phyloP scores from a whole-genome alignment of 2,113 vertebrate genomes.

The Aldabrachelys gigantea region DNA sequence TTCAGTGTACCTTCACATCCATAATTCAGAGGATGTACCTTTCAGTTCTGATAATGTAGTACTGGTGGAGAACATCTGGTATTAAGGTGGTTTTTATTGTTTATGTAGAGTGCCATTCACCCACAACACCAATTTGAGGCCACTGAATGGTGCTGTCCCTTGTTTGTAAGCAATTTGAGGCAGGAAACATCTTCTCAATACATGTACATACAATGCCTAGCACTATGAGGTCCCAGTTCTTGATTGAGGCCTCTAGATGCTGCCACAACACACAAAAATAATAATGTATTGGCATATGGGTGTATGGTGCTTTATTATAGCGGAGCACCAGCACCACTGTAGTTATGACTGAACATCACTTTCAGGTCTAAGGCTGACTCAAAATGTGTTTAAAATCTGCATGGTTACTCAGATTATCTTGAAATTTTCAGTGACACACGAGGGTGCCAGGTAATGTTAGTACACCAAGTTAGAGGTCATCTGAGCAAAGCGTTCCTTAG shows the following conservation, averaged over 20 bases:
- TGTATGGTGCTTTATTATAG: neutral
- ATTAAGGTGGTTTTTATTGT: too few species aligned
- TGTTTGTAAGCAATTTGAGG: neutral
- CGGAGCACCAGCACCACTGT: neutral
- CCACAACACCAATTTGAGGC: too few species aligned
- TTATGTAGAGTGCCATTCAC: too few species aligned
- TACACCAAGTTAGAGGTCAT: too few species aligned
- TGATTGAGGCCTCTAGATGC: rapidly evolving
- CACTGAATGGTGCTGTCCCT: neutral
- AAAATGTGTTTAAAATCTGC: neutral
- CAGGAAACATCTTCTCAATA: too few species aligned
- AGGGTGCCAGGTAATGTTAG: too few species aligned
- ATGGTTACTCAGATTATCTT: neutral
- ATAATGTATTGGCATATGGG: neutral
- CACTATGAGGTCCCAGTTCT: neutral
- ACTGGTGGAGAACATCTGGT: too few species aligned
- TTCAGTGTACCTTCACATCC: neutral
- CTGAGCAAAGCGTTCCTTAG: too few species aligned
- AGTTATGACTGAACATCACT: rapidly evolving
- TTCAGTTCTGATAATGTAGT: too few species aligned
- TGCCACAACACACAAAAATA: neutral
- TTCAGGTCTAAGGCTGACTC: too few species aligned
- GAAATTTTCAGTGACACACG: neutral
- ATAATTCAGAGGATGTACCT: neutral
- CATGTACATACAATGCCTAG: neutral